phyloP scores from a whole-genome alignment of 2,888 invertebrate genomes.

The Euphydryas editha region DNA sequence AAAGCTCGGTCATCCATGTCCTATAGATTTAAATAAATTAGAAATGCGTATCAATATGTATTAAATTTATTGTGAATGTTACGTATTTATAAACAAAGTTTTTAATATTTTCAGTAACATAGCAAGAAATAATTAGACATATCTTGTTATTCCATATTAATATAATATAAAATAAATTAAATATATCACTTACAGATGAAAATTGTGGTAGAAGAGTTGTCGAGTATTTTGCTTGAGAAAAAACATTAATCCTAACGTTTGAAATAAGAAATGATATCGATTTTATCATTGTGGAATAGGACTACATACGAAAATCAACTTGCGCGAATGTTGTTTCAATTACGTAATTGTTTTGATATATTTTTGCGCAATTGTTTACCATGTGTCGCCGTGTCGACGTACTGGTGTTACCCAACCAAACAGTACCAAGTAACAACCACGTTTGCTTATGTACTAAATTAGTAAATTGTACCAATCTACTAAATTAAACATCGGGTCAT shows the following conservation, averaged over 20 bases:
- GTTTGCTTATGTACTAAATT: constrained; percentile 9
- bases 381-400: no score
- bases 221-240: constrained; percentile 59
- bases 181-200: constrained; percentile 66
- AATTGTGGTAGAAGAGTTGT: constrained; percentile 68
- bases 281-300: constrained; percentile 53
- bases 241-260: constrained; percentile 49
- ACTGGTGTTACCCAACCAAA: no score
- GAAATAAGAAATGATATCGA: constrained; percentile 52
- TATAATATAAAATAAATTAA: not conserved
- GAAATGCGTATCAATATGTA: no score
- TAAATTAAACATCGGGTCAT: no score
- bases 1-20: no score
- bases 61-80: no score
- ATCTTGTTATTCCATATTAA: not conserved
- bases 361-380: constrained; percentile 15
- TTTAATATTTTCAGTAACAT: no score
- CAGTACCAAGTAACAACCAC: no score
- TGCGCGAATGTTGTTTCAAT: constrained; percentile 9
- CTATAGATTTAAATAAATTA: no score
- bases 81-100: no score
- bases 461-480: no score
- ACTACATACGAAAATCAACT: not conserved
- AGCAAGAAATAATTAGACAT: no score
- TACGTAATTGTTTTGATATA: not conserved